A percentile compares a stretch with the other conserved stretches of the same genome.
These are phyloP conservation scores for Acleris laterana DNA, from an alignment of 2,888 invertebrate genomes.

Conservation along the genomic window DNA sequence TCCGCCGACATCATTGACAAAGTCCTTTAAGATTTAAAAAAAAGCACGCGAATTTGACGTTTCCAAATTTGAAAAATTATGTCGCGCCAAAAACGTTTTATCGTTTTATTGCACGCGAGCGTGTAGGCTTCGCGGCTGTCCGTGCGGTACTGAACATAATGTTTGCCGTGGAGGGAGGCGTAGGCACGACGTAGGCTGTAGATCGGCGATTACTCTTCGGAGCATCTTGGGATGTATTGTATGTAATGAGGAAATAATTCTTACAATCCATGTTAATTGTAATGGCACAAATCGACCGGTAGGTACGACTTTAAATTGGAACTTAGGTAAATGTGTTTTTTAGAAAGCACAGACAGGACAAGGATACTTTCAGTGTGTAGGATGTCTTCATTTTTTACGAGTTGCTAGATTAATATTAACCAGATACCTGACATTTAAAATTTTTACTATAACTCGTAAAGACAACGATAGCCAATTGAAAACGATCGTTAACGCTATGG, in stretches of 20 bases:
- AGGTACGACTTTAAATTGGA: not conserved
- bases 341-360: not conserved
- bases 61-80: slow-evolving; percentile 40
- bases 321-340: no score
- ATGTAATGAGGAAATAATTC: slow-evolving; percentile 46
- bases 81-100: slow-evolving; percentile 55
- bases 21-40: slow-evolving; percentile 36
- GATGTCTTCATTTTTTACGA: not conserved
- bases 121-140: slow-evolving; percentile 76
- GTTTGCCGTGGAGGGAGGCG: slow-evolving; percentile 50
- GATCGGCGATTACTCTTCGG: slow-evolving; percentile 47
- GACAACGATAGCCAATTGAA: not conserved
- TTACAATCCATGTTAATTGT: slow-evolving; percentile 33
- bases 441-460: no score
- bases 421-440: no score
- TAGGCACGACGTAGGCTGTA: slow-evolving; percentile 62
- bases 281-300: slow-evolving; percentile 4
- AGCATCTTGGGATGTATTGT: slow-evolving; percentile 21
- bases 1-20: slow-evolving; percentile 87
- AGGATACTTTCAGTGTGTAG: no score
- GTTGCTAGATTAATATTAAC: no score
- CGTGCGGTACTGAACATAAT: slow-evolving; percentile 66
- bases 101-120: slow-evolving; percentile 41
- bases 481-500: not conserved
- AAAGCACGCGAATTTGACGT: slow-evolving; percentile 14